These are phyloP conservation scores for Ondatra zibethicus DNA, from an alignment of 2,113 vertebrate genomes.

Conservation along the genomic window DNA sequence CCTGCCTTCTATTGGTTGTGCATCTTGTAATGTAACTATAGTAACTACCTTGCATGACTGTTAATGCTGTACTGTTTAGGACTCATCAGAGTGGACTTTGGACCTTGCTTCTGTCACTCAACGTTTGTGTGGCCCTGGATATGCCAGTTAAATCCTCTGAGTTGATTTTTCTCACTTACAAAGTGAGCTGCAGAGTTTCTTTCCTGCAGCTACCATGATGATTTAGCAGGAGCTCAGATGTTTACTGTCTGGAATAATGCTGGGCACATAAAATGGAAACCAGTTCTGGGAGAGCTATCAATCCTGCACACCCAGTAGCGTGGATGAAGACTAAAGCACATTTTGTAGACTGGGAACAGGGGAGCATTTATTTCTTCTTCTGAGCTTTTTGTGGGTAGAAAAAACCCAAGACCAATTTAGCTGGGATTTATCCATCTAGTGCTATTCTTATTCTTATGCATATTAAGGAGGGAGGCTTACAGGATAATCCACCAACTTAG, in stretches of 20 bases:
- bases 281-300: not conserved
- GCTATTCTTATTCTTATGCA: not conserved
- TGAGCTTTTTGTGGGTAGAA: not conserved
- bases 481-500: not conserved
- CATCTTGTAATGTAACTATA: not conserved
- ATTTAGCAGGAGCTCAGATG: not conserved
- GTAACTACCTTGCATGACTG: not conserved
- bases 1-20: not conserved
- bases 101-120: not conserved
- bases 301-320: accelerated
- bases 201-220: not conserved
- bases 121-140: not conserved
- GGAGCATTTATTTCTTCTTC: not conserved
- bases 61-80: not conserved
- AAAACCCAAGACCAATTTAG: not conserved
- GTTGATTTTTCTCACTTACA: not conserved
- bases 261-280: not conserved
- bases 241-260: not conserved
- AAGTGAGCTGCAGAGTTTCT: not conserved
- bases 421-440: not conserved
- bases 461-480: not conserved
- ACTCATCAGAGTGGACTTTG: not conserved
- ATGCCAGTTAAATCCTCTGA: not conserved
- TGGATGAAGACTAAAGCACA: not conserved
- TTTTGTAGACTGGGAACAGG: not conserved